These are phyloP conservation scores for Stramonita haemastoma DNA, from an alignment of 2,888 invertebrate genomes.

Conservation along the genomic window DNA sequence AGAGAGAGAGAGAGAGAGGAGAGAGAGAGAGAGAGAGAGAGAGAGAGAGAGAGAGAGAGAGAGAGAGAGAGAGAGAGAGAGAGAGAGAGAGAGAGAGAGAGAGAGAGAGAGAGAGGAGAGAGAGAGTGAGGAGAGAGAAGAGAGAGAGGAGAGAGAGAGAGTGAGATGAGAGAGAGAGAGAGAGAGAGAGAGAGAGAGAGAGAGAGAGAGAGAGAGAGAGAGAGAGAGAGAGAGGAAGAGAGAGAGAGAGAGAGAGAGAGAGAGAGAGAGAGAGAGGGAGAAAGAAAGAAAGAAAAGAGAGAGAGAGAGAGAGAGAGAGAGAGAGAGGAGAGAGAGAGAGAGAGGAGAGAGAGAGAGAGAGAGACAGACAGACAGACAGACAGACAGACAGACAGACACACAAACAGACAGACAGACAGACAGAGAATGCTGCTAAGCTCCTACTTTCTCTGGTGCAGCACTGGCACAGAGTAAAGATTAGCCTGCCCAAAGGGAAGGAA, in stretches of 20 bases:
- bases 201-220: not conserved
- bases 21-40: not conserved
- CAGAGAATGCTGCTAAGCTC: no score
- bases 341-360: not conserved
- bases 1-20: not conserved
- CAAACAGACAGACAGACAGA: no score
- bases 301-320: not conserved
- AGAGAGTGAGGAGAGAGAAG: not conserved
- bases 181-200: not conserved
- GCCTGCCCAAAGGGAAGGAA: no score
- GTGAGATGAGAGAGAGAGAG: not conserved
- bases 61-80: not conserved
- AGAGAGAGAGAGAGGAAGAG: not conserved
- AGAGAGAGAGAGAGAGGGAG: not conserved
- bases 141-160: not conserved
- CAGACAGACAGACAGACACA: no score
- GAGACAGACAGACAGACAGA: not conserved
- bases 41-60: constrained; percentile 13
- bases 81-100: not conserved
- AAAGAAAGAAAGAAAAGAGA: not conserved
- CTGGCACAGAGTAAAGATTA: no score
- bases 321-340: not conserved
- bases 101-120: not conserved
- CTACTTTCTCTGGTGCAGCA: no score
- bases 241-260: not conserved